A percentile compares a stretch with the other conserved stretches of the same genome.
Conservation (phyloP, 2,888 invertebrate genomes). For the Chaitophorus viminalis region DNA sequence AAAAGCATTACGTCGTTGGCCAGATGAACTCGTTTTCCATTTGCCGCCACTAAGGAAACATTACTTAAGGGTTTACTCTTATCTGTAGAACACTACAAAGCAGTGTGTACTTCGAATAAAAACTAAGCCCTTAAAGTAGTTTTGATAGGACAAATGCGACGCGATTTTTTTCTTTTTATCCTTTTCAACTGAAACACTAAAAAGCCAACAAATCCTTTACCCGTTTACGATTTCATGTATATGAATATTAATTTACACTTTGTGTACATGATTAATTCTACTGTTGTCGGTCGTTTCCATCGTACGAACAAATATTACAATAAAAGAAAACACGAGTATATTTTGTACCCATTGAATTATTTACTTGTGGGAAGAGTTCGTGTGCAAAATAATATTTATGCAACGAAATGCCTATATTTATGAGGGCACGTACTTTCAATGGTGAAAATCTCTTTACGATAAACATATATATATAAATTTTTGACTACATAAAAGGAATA, state of each 20-base stretch:
- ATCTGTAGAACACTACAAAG: neutral
- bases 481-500: neutral
- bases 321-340: neutral
- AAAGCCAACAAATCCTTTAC: neutral
- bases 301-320: neutral
- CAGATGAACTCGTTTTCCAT: conserved; percentile 42
- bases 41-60: conserved; percentile 7
- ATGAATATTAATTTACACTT: neutral
- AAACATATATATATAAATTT: neutral
- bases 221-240: neutral
- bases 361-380: neutral
- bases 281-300: neutral
- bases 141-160: neutral
- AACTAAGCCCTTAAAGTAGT: conserved; percentile 11
- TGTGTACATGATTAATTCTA: neutral
- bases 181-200: neutral
- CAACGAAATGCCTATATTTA: neutral
- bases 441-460: neutral
- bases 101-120: neutral
- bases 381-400: neutral
- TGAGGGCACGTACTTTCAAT: neutral
- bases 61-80: conserved; percentile 9
- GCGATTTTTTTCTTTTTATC: neutral
- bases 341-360: neutral
- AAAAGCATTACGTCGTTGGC: conserved; percentile 17